Conservation (phyloP, 2,888 invertebrate genomes). For the Parthenolecanium corni region DNA sequence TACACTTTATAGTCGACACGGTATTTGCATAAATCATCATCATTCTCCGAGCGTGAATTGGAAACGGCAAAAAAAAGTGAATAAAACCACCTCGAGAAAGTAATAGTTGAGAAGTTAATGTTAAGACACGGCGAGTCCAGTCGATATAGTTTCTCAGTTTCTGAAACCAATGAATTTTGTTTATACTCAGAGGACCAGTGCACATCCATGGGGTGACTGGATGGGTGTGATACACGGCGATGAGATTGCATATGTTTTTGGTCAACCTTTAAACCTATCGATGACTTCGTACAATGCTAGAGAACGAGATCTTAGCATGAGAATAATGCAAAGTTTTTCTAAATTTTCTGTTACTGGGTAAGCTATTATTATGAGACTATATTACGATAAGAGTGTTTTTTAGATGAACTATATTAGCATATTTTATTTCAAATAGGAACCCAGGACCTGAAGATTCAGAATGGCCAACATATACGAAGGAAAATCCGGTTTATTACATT, state of each 20-base stretch:
- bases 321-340: slow-evolving; percentile 86
- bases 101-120: too few relatives aligned
- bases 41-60: too few relatives aligned
- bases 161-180: too few relatives aligned
- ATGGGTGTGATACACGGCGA: slow-evolving; percentile 99
- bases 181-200: slow-evolving; percentile 65
- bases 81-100: too few relatives aligned
- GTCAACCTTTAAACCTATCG: slow-evolving; percentile 82
- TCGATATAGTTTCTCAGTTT: too few relatives aligned
- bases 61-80: too few relatives aligned
- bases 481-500: slow-evolving; percentile 77
- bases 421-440: slow-evolving; percentile 37
- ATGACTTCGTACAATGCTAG: slow-evolving; percentile 60
- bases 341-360: slow-evolving; percentile 91
- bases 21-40: too few relatives aligned
- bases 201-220: slow-evolving; percentile 95
- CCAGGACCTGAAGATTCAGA: slow-evolving; percentile 52
- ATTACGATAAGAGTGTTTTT: too few relatives aligned
- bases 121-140: too few relatives aligned
- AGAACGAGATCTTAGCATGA: slow-evolving; percentile 74
- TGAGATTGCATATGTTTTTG: slow-evolving; percentile 95
- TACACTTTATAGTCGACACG: too few relatives aligned
- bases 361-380: slow-evolving; percentile 38
- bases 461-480: slow-evolving; percentile 79
- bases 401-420: too few relatives aligned